phyloP scores from a whole-genome alignment of 2,113 vertebrate genomes.

The Megaceryle maxima region DNA sequence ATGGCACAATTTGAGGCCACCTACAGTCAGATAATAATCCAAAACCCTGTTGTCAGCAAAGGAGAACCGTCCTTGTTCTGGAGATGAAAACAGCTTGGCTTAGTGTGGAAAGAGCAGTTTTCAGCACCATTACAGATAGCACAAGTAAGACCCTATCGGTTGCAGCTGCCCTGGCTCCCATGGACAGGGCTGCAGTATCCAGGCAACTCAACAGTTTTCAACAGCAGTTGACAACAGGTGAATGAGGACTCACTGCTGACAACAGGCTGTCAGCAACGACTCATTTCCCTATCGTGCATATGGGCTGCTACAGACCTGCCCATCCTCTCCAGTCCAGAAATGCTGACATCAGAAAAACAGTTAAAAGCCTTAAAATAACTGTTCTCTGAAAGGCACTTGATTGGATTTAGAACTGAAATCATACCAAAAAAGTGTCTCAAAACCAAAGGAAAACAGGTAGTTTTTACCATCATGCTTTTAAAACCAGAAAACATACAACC shows the following conservation, averaged over 20 bases:
- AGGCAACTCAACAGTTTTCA: background rate
- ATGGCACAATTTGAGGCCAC: background rate
- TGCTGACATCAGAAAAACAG: background rate
- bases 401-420: background rate
- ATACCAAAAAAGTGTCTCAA: background rate
- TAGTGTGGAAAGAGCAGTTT: background rate
- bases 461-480: background rate
- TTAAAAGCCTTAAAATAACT: background rate
- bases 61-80: background rate
- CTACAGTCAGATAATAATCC: background rate
- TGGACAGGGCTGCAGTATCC: background rate
- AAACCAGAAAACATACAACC: background rate
- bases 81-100: background rate
- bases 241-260: background rate
- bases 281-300: background rate
- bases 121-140: background rate
- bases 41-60: background rate
- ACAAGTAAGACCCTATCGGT: accelerated
- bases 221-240: background rate
- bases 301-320: background rate
- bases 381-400: background rate
- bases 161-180: accelerated
- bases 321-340: background rate
- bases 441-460: background rate
- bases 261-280: background rate